phyloP scores from a whole-genome alignment of 2,797 vertebrate species.

The Macroramphosus scolopax region DNA sequence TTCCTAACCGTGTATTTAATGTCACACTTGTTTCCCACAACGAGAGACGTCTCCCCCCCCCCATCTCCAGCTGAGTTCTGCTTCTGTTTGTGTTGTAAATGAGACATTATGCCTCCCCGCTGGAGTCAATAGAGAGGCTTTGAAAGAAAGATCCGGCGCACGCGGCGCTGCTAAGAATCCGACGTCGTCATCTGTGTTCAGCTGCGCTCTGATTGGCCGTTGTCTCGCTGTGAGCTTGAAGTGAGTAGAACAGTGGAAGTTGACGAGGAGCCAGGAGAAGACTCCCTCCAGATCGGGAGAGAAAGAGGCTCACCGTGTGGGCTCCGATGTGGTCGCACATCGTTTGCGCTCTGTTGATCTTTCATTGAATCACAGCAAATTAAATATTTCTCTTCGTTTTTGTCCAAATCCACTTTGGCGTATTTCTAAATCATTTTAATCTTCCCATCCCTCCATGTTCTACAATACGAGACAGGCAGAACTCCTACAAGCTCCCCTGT shows the following conservation, averaged over 20 bases:
- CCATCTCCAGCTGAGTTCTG: conserved; percentile 31
- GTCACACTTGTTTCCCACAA: conserved; percentile 15
- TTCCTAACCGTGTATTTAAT: conserved; percentile 1
- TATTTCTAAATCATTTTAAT: no score
- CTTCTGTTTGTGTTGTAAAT: conserved; percentile 48
- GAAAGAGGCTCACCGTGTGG: conserved; percentile 41
- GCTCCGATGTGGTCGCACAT: no score
- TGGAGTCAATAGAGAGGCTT: conserved; percentile 58
- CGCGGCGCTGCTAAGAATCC: conserved; percentile 21
- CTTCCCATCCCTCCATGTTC: no score
- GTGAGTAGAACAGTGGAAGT: conserved; percentile 34
- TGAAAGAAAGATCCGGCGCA: conserved; percentile 57
- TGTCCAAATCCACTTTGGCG: no score
- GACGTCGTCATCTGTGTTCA: conserved; percentile 29
- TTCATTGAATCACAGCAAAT: no score
- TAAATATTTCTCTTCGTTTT: no score
- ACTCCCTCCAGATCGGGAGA: conserved; percentile 41
- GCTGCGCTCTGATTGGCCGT: conserved; percentile 57
- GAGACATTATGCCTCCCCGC: conserved; percentile 58
- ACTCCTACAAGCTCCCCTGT: conserved; percentile 26
- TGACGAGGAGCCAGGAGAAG: no score
- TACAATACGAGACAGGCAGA: no score
- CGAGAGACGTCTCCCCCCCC: conserved; percentile 19
- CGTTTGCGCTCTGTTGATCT: no score
- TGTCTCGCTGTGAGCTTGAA: conserved; percentile 38